These are phyloP conservation scores for Leptodactylus fuscus DNA, from an alignment of 2,113 vertebrate species.

Conservation along the genomic window DNA sequence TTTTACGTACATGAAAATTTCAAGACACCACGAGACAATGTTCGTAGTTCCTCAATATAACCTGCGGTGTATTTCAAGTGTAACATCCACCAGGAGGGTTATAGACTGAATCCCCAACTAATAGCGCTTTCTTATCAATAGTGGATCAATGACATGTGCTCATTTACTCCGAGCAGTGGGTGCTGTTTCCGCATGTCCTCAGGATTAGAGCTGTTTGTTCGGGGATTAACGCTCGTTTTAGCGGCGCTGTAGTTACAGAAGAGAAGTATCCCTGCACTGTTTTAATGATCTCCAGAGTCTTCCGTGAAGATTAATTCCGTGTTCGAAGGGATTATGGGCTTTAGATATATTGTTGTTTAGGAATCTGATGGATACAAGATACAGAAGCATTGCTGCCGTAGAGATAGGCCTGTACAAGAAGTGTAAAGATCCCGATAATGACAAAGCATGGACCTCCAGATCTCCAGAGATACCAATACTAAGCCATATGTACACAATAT, in stretches of 20 bases:
- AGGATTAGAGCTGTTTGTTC: constrained; percentile 69
- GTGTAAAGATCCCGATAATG: neutral
- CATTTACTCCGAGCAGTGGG: constrained; percentile 49
- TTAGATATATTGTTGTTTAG: constrained; percentile 62
- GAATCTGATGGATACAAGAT: constrained; percentile 50
- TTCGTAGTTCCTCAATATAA: neutral
- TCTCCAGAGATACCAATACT: neutral
- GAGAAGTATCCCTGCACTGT: constrained; percentile 59
- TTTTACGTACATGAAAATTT: neutral
- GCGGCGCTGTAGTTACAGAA: constrained; percentile 59
- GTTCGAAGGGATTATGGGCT: constrained; percentile 70
- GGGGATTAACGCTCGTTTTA: constrained; percentile 69
- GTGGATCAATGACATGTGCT: constrained; percentile 49
- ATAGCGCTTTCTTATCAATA: constrained; percentile 46
- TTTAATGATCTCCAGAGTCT: constrained; percentile 61
- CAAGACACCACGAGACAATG: neutral
- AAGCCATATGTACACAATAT: neutral
- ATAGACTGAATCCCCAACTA: neutral
- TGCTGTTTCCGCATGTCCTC: neutral
- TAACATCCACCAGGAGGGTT: neutral
- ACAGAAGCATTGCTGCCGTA: constrained; percentile 38
- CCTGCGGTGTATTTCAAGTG: neutral
- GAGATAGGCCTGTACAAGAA: neutral
- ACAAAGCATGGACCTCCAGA: neutral
- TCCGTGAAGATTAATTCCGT: constrained; percentile 66